Base-by-base conservation (phyloP, 1,140 invertebrate species). In the Rhopalosiphum maidis region DNA sequence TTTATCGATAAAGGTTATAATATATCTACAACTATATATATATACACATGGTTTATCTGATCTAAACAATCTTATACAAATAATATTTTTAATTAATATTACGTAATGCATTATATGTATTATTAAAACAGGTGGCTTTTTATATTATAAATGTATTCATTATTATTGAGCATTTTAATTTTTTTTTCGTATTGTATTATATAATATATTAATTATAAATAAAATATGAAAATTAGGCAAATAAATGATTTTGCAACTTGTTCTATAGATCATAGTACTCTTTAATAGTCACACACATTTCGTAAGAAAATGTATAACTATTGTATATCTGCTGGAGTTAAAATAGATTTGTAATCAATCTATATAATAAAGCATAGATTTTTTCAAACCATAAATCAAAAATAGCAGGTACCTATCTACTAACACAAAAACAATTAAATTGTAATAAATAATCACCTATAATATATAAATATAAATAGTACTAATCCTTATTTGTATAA, bases 41-140 rank as follows among this genome's bases (percentile, higher is more conserved):
- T n/a, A 8, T 55, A 18, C n/a, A 18, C 15, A 11, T 35, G 5
- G 60, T 77, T n/a, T 77, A 77, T 77, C 60, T 77, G n/a, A n/a
- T 77, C 55, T 30, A 15, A 77, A 77, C 60, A 77, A 18, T 77
- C 30, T n/a, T 77, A 68, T 68, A 15, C 30, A n/a, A 68, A 68
- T n/a, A 77, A 77, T 77, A 77, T 5, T 77, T n/a, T n/a, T 77
- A 77, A 77, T 77, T 77, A 77, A 77, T 77, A 77, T 68, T 68
- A 68, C 15, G 30, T 30, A 9, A 60, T 55, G 23, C 6, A 23
- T 23, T 6, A 25, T 60, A 30, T 11, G 8, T 60, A 60, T n/a
- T n/a, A 18, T 15, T 68, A 68, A 68, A 11, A 30, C 11, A n/a
- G 15, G 60, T 77, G 30, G 25, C 18, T 77, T 77, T 77, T 77